Evolutionary conservation across 2,113 vertebrate species (phyloP), one percentile per base, ranked within the genome.

Genomic region (Camelus dromedarius): DNA sequence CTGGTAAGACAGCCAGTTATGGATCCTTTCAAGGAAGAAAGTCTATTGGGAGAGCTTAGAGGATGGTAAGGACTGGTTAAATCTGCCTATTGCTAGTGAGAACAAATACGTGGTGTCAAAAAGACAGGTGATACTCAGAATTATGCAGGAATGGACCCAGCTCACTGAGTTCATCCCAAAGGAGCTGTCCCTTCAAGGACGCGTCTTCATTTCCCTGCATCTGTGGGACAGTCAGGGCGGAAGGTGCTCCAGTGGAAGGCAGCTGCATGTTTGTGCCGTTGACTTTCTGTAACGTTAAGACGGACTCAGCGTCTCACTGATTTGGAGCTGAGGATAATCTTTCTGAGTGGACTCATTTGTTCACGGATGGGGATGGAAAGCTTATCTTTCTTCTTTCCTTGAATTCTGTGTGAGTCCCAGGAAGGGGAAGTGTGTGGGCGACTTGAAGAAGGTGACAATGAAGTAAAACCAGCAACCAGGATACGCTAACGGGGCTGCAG

Each of bases 401-500:
- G 91, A 87, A 87, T 92, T 93, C 94, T 92, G 87, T 10, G 70
- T 76, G 95, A 96, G 92, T 54, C 76, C 42, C 38, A 82, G 89
- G 93, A 84, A 38, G 91, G 91, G 96, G 96, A 95, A 85, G 92
- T 2, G 10, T 5, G 8, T 32, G 88, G 66, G 84, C 2, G 8
- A 75, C 54, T 81, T 6, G 85, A 89, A 60, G 64, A 72, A 52
- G 79, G 42, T 56, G 92, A 86, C 46, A 30, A 50, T 46, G 32
- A 42, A 72, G 35, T 13, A 84, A 48, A 54, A 98, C 96, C 94
- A 96, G 88, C 77, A 89, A 73, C 96, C 70, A 67, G 82, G 96
- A 95, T 69, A 46, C 58, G 66, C 94, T 99, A 99, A 32, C 98
- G 98, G 97, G 98, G 99, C 97, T 99, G 99, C 97, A 99, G 98